Base-by-base conservation (phyloP, 2,113 vertebrate species). In the Ariopsis seemanni region DNA sequence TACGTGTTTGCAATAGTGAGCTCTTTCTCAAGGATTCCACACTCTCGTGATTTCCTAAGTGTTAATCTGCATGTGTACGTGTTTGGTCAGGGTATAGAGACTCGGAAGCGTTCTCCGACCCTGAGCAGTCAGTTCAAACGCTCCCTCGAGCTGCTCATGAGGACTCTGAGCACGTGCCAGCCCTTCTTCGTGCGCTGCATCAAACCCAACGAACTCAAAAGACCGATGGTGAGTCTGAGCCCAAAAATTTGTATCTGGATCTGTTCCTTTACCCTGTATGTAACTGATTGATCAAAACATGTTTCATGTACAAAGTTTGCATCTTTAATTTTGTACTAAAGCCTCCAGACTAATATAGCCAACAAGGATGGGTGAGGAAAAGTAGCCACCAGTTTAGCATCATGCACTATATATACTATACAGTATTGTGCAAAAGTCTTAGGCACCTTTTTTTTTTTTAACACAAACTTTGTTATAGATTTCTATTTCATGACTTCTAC, bases 121-220 rank as follows among this genome's bases (percentile, higher is more conserved):
- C 97, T 99, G 85, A 99, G 98, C 97, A 98, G 98, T 92, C 98
- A 99, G 96, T 99, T 99, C 94, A 99, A 99, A 91, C 96, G 97
- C 30, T 99, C 98, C n/a, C 96, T 99, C 95, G 98, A 99, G 95
- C 94, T 98, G 93, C 93, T 99, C 91, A 99, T 99, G 98, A 96
- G 96, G 88, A 99, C 97, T 0, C 96, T 99, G 90, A 95, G 98
- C 0, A 97, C 97, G 80, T 99, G 98, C 91, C 98, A 99, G 95
- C 98, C 98, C 1, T 99, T 99, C 93, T 99, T 99, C 3, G 97
- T 99, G 9, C 98, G 98, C 88, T 99, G 98, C 94, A 99, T 99
- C 93, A 99, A 99, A 91, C 98, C 98, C 91, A 99, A 99, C 34
- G 98, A 99, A 83, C 97, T 95, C 95, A 99, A 99, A 96, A 99